Percentiles rank a stretch among this genome's conserved stretches.
Conservation (phyloP, 2,888 invertebrate species). For the Eurytoma adleriae region DNA sequence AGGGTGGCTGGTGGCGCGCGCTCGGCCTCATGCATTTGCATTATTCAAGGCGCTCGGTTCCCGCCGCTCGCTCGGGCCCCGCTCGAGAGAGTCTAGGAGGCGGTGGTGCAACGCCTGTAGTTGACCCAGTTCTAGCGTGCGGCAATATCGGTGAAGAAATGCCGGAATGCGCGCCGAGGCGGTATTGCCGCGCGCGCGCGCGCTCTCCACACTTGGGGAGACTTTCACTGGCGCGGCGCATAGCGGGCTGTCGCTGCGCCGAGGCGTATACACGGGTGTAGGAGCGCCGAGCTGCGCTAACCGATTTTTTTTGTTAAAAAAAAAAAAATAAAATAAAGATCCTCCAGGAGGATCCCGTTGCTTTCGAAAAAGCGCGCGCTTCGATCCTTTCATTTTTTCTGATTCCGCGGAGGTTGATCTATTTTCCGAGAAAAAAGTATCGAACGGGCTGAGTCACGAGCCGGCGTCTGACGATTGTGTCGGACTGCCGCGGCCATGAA, state of each 20-base stretch:
- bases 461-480: slow-evolving; percentile 13
- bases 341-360: slow-evolving; percentile 17
- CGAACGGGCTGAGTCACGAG: slow-evolving; percentile 20
- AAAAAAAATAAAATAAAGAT: too few species aligned
- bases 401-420: background rate
- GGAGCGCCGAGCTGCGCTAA: background rate
- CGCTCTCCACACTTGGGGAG: slow-evolving; percentile 52
- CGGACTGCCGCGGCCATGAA: slow-evolving; percentile 16
- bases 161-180: slow-evolving; percentile 51
- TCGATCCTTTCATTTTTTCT: background rate
- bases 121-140: slow-evolving; percentile 66
- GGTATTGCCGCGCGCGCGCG: background rate
- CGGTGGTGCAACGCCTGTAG: slow-evolving; percentile 68
- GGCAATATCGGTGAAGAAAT: slow-evolving; percentile 58
- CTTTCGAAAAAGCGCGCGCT: slow-evolving; percentile 14
- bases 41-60: slow-evolving; percentile 43
- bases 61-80: slow-evolving; percentile 10
- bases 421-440: background rate
- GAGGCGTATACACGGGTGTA: background rate
- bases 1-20: background rate
- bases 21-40: slow-evolving; percentile 50
- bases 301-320: too few species aligned
- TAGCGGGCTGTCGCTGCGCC: background rate
- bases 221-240: slow-evolving; percentile 51
- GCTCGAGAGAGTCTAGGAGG: slow-evolving; percentile 13